phyloP scores from a whole-genome alignment of 2,797 vertebrate species.

The Mus minutoides region DNA sequence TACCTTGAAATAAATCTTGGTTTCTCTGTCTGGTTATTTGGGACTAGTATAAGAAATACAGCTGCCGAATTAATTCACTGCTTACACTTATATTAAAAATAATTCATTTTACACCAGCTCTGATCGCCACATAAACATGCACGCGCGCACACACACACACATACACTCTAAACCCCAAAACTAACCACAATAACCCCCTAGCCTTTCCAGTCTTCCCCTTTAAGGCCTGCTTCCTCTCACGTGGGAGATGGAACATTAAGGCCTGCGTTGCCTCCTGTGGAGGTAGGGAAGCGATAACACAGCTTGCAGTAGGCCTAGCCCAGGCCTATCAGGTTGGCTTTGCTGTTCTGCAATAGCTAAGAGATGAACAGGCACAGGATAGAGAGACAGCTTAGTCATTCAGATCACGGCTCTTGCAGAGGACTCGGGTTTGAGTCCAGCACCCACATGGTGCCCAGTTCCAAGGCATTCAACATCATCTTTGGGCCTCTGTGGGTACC shows the following conservation, averaged over 20 bases:
- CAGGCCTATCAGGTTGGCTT: background rate
- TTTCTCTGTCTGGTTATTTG: background rate
- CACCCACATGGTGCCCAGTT: background rate
- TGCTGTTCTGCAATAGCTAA: background rate
- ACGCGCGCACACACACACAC: background rate
- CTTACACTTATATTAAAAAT: background rate
- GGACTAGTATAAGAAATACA: background rate
- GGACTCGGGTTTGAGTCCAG: background rate
- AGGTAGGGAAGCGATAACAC: background rate
- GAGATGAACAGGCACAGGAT: background rate
- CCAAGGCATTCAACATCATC: background rate
- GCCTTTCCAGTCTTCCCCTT: background rate
- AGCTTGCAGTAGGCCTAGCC: background rate
- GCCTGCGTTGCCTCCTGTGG: background rate
- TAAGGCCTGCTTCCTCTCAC: background rate
- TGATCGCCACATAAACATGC: background rate
- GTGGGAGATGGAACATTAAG: slow-evolving; percentile 20
- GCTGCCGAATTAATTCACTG: background rate
- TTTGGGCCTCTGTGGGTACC: background rate
- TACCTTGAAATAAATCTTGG: background rate
- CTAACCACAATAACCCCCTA: background rate
- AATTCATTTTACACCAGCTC: background rate
- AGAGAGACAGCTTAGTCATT: background rate
- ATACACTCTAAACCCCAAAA: background rate
- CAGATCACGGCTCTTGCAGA: background rate